phyloP scores from a whole-genome alignment of 2,113 vertebrate genomes.

The Rutilus rutilus region DNA sequence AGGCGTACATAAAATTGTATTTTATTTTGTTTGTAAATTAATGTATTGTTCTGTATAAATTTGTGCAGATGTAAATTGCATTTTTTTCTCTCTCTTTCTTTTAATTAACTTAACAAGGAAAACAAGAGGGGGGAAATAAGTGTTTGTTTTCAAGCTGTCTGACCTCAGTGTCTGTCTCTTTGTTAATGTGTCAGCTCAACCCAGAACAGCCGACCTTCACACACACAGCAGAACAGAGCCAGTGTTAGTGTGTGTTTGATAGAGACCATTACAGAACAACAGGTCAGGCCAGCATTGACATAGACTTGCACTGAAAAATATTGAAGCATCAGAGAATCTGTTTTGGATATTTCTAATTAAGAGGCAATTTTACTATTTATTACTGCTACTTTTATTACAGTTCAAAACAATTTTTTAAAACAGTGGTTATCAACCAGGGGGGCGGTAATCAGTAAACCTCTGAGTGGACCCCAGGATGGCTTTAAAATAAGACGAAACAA shows the following conservation, averaged over 20 bases:
- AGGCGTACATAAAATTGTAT: neutral
- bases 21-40: neutral
- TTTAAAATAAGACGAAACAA: neutral
- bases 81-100: neutral
- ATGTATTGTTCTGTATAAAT: neutral
- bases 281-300: neutral
- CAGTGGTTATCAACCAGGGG: neutral
- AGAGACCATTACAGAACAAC: neutral
- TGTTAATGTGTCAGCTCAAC: neutral
- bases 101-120: neutral
- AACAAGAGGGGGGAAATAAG: neutral
- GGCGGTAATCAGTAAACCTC: neutral
- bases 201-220: neutral
- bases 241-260: neutral
- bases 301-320: neutral
- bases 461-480: neutral
- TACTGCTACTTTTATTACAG: neutral
- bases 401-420: neutral
- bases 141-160: neutral
- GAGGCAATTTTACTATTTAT: neutral
- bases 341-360: neutral
- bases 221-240: neutral
- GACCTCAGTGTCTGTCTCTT: neutral
- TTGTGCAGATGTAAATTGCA: neutral
- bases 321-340: neutral